Percentiles rank a stretch among this genome's conserved stretches.
phyloP scores from a whole-genome alignment of 35 echinoderm and acorn worm genomes.

The Lytechinus pictus region DNA sequence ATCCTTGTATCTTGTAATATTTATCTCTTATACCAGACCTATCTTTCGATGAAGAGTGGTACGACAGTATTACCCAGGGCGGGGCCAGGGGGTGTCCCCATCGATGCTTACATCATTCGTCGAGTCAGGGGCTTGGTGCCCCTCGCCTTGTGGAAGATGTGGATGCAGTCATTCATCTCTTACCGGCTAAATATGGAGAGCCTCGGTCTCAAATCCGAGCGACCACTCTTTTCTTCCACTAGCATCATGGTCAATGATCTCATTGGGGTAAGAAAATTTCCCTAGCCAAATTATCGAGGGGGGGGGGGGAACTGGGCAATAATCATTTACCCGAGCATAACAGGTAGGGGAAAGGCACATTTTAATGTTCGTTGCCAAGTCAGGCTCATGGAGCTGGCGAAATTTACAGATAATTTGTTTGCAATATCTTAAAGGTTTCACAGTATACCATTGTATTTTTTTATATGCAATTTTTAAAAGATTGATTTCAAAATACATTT shows the following conservation, averaged over 20 bases:
- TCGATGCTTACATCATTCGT: constrained; percentile 28
- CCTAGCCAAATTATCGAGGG: no score
- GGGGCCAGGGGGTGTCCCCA: not conserved
- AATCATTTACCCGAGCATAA: no score
- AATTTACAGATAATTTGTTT: no score
- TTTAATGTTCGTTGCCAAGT: no score
- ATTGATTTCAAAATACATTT: no score
- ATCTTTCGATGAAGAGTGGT: not conserved
- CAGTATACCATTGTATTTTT: no score
- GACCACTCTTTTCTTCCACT: constrained; percentile 3
- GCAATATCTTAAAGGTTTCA: no score
- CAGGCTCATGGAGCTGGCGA: no score
- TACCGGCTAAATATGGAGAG: not conserved
- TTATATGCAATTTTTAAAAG: no score
- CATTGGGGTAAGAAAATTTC: constrained; percentile 1
- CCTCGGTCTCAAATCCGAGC: constrained; percentile 11
- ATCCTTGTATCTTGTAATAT: not conserved
- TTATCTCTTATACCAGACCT: not conserved
- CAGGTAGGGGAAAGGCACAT: no score
- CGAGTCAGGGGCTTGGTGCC: constrained; percentile 15
- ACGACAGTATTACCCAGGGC: not conserved
- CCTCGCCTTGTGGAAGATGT: not conserved
- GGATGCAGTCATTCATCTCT: not conserved
- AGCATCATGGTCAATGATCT: constrained; percentile 37
- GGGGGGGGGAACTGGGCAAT: no score